Conservation (phyloP, 2,888 invertebrate species). For the Proisotoma minuta region DNA sequence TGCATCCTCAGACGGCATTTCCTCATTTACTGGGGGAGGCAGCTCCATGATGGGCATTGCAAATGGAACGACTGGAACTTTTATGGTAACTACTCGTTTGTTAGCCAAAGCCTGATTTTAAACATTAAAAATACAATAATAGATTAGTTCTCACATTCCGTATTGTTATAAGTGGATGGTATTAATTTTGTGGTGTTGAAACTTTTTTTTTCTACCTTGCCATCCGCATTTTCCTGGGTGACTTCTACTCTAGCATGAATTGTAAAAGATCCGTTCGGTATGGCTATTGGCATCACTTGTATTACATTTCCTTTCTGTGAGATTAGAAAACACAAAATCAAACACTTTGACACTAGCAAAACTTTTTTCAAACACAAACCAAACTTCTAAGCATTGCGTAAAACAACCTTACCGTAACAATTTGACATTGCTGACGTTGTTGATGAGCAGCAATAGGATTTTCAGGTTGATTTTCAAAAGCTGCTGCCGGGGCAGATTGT, state of each 20-base stretch:
- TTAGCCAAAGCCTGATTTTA: not conserved
- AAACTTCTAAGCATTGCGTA: not conserved
- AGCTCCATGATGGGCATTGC: conserved; percentile 36
- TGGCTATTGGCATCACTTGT: conserved; percentile 59
- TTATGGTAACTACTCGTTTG: conserved; percentile 40
- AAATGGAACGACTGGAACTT: conserved; percentile 45
- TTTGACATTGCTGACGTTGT: conserved; percentile 37
- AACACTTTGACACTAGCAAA: too few species aligned
- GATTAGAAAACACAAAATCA: conserved; percentile 23
- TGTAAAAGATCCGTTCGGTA: conserved; percentile 42
- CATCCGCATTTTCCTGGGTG: not conserved
- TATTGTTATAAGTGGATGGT: not conserved
- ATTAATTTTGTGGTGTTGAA: not conserved
- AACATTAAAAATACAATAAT: not conserved
- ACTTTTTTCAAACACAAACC: too few species aligned
- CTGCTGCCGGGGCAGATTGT: not conserved
- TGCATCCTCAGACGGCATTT: not conserved
- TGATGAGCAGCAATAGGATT: conserved; percentile 8
- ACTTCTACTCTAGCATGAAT: conserved; percentile 30
- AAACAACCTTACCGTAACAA: conserved; percentile 45
- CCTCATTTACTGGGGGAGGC: conserved; percentile 3
- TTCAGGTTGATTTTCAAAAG: conserved; percentile 3
- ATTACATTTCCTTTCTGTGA: conserved; percentile 59
- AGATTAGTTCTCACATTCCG: not conserved
- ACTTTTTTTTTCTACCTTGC: conserved; percentile 6